A percentile compares a stretch with the other conserved stretches of the same genome.
Conservation (phyloP, 23 tunicate species). For the Halocynthia roretzi region DNA sequence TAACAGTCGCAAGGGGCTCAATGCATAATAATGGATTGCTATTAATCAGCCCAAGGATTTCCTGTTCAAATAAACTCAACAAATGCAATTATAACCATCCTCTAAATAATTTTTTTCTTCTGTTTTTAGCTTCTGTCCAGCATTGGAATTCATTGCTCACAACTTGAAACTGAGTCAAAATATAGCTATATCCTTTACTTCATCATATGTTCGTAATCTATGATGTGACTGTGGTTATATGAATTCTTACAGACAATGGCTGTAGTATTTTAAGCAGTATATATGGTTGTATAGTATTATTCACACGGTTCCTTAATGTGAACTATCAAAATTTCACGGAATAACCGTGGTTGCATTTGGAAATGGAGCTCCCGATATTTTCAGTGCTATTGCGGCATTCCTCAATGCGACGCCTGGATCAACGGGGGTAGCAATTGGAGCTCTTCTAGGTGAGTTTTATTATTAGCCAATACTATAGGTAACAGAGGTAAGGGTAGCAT, state of each 20-base stretch:
- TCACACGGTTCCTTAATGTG: not conserved
- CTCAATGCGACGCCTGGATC: constrained; percentile 57
- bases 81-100: too few relatives aligned
- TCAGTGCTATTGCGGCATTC: constrained; percentile 96
- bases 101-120: not conserved
- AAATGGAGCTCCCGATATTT: constrained; percentile 97
- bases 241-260: too few relatives aligned
- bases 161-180: constrained; percentile 77
- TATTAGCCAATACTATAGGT: too few relatives aligned
- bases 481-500: too few relatives aligned
- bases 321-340: constrained; percentile 31
- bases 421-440: constrained; percentile 90
- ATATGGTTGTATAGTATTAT: not conserved
- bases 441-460: constrained; percentile 62
- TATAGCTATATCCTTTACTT: constrained; percentile 86
- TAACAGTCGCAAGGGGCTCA: too few relatives aligned
- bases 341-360: constrained; percentile 97
- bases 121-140: constrained; percentile 80
- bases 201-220: not conserved
- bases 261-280: too few relatives aligned
- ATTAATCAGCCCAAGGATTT: too few relatives aligned
- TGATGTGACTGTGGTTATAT: too few relatives aligned
- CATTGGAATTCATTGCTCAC: constrained; percentile 73
- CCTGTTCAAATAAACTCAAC: too few relatives aligned
- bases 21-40: not conserved